A percentile compares a stretch with the other conserved stretches of the same genome.
Conservation (phyloP, 2,888 invertebrate species). For the Caenorhabditis sp. region DNA sequence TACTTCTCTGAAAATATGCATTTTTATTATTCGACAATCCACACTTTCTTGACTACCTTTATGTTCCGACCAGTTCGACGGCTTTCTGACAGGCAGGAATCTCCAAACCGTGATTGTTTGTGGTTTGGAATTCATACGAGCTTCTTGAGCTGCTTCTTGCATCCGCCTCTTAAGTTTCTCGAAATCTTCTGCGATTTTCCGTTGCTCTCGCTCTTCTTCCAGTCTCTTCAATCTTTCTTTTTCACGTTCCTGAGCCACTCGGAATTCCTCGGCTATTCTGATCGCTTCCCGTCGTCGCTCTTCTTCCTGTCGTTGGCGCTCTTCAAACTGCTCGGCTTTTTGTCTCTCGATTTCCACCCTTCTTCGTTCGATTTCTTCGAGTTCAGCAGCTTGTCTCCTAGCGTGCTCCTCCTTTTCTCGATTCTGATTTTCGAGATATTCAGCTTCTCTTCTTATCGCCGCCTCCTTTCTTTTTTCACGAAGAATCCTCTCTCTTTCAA, state of each 20-base stretch:
- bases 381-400: not conserved
- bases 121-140: not conserved
- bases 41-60: not conserved
- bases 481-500: not conserved
- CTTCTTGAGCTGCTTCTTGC: not conserved
- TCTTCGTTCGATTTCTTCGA: not conserved
- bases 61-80: not conserved
- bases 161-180: not conserved
- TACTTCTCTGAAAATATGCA: slow-evolving; percentile 9
- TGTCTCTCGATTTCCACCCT: not conserved
- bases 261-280: not conserved
- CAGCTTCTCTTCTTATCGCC: not conserved
- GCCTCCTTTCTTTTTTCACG: not conserved
- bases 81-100: not conserved
- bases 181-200: not conserved
- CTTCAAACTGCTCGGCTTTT: not conserved
- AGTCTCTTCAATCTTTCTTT: not conserved
- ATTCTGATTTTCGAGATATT: not conserved
- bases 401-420: not conserved
- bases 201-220: not conserved
- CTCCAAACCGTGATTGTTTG: not conserved
- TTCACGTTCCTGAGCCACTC: not conserved
- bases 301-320: slow-evolving; percentile 4
- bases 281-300: not conserved
- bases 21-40: no score